phyloP scores from a whole-genome alignment of 2,888 invertebrate species.

The Eristalis arbustorum region DNA sequence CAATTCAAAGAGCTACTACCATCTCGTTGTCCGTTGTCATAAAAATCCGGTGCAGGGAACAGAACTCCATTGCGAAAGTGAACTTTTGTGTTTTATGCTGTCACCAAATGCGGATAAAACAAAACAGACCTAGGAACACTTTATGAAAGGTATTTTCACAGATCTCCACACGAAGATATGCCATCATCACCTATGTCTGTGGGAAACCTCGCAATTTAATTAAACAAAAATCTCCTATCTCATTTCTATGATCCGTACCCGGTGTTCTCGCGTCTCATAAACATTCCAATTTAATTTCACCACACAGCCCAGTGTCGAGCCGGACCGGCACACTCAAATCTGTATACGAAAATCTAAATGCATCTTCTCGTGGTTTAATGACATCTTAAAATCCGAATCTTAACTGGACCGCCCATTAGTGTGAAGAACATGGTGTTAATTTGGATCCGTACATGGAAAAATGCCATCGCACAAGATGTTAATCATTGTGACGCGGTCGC shows the following conservation, averaged over 20 bases:
- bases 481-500: slow-evolving; percentile 61
- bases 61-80: background rate
- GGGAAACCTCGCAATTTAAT: slow-evolving; percentile 66
- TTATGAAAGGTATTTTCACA: background rate
- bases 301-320: background rate
- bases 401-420: slow-evolving; percentile 70
- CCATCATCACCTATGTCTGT: slow-evolving; percentile 37
- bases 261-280: slow-evolving; percentile 35
- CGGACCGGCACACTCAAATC: slow-evolving; percentile 15
- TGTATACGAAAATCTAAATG: slow-evolving; percentile 59
- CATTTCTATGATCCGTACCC: slow-evolving; percentile 28
- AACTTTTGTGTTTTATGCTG: background rate
- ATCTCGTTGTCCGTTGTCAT: background rate
- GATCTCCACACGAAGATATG: slow-evolving; percentile 32
- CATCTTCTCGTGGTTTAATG: slow-evolving; percentile 65
- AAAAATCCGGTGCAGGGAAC: background rate
- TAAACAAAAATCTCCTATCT: slow-evolving; percentile 40
- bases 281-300: slow-evolving; percentile 44
- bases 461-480: slow-evolving; percentile 61
- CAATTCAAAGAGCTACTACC: background rate
- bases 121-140: background rate
- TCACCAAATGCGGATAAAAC: slow-evolving; percentile 16
- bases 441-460: slow-evolving; percentile 66
- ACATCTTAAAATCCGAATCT: slow-evolving; percentile 65
- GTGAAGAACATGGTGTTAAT: slow-evolving; percentile 71